Percentiles rank a stretch among this genome's conserved stretches.
These are phyloP conservation scores for Ochropleura plecta DNA, from an alignment of 2,888 invertebrate genomes.

Conservation along the genomic window DNA sequence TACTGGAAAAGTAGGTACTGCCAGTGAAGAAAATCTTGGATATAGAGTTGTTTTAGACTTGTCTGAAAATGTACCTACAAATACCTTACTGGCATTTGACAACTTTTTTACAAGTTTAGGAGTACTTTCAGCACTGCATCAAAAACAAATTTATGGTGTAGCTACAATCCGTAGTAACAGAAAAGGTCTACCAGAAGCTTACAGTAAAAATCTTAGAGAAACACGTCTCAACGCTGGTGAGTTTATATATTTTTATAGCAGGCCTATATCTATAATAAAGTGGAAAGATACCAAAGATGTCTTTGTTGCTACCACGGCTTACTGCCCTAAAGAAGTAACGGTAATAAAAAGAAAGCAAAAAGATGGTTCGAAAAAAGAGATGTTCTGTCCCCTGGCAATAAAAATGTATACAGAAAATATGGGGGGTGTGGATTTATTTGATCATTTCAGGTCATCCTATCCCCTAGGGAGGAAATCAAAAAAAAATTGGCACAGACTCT, in stretches of 20 bases:
- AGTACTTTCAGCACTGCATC: slow-evolving; percentile 7
- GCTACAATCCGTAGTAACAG: not conserved
- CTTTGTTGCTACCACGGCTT: not conserved
- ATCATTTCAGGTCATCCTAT: not conserved
- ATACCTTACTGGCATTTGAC: slow-evolving; percentile 27
- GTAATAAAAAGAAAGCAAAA: slow-evolving; percentile 5
- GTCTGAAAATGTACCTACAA: slow-evolving; percentile 33
- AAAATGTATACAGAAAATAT: slow-evolving; percentile 4
- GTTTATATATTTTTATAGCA: not conserved
- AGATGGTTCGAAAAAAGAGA: slow-evolving; percentile 1
- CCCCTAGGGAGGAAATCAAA: not conserved
- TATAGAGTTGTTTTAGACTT: slow-evolving; percentile 35
- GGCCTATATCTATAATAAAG: not conserved
- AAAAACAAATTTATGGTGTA: slow-evolving; percentile 8
- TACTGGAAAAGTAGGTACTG: slow-evolving; percentile 30
- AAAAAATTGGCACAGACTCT: not conserved
- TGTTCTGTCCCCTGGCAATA: not conserved
- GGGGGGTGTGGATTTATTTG: not conserved
- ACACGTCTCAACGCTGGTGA: slow-evolving; percentile 5
- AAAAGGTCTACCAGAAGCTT: not conserved
- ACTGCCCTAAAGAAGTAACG: slow-evolving; percentile 4
- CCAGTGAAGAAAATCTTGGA: slow-evolving; percentile 34
- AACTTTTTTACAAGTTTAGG: slow-evolving; percentile 8
- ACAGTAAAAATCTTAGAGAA: slow-evolving; percentile 4
- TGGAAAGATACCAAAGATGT: slow-evolving; percentile 1